Base-by-base conservation (phyloP, 2,797 vertebrate genomes). In the Crenichthys baileyi region DNA sequence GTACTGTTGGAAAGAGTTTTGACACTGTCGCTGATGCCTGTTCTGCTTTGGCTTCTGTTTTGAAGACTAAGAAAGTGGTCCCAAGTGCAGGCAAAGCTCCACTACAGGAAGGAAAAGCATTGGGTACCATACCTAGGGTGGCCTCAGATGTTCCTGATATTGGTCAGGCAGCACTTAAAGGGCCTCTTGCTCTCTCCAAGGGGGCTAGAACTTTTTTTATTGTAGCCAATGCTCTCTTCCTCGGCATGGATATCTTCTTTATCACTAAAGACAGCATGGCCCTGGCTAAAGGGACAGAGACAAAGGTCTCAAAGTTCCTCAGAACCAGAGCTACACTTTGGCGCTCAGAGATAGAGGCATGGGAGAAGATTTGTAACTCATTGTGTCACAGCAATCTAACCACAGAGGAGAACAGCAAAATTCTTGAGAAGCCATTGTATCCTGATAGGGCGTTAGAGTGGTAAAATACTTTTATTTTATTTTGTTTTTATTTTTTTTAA, bases 131-230 rank as follows among this genome's bases (percentile, higher is more conserved):
- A 0, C 79, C 92, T 46, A 89, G 63, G 4, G 56, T 91, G 7
- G 93, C 87, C 20, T 70, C 93, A 51, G 94, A 95, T 2, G 75
- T 95, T 78, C 90, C 93, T 18, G 93, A 94, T 58, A 79, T 95
- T 15, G 90, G 93, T 11, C 90, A 93, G 71, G 70, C 92, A n/a
- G 92, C 88, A 20, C 84, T 72, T 56, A 94, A 88, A 82, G 89
- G 85, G 0, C 68, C 93, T 2, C 71, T 91, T 4, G 91, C 88
- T 0, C 24, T 91, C 6, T 67, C 90, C 15, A 85, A 89, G 2
- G 48, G 88, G 13, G 90, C 90, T n/a, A 93, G 94, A 73, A 89
- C 77, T 0, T 90, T 90, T 9, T 53, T 53, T 2, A 53, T 53
- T 20, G 51, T 4, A 53, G 0, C 1, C 1, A 53, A 53, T 53